These are phyloP conservation scores for Liparis tanakae DNA, from an alignment of 2,797 vertebrate genomes.

Conservation along the genomic window DNA sequence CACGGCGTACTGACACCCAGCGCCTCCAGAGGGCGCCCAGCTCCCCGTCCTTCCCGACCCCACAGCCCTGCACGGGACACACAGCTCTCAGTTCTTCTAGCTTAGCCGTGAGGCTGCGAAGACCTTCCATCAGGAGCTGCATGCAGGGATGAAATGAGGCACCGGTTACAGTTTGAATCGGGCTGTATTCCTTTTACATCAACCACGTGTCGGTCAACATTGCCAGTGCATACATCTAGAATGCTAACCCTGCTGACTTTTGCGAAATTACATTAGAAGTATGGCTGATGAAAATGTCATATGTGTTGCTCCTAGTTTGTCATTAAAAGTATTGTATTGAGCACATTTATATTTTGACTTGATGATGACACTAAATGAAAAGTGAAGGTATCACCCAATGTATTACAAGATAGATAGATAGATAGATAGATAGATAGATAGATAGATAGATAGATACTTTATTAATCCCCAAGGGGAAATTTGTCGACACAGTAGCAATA, in stretches of 20 bases:
- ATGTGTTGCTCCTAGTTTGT: background rate
- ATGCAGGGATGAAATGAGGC: background rate
- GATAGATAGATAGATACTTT: too few relatives aligned
- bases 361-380: background rate
- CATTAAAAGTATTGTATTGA: background rate
- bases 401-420: too few relatives aligned
- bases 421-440: too few relatives aligned
- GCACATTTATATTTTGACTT: background rate
- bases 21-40: conserved; percentile 84
- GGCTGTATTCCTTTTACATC: background rate
- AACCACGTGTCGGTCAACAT: background rate
- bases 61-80: conserved; percentile 70
- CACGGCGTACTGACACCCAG: conserved; percentile 83
- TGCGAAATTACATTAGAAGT: background rate
- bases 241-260: background rate
- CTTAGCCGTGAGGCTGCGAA: conserved; percentile 54
- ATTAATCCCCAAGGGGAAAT: too few relatives aligned
- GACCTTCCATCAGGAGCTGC: conserved; percentile 72
- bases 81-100: conserved; percentile 71
- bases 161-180: background rate
- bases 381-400: background rate
- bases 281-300: background rate
- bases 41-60: conserved; percentile 65
- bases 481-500: too few relatives aligned
- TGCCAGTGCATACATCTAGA: background rate